Evolutionary conservation across 2,888 invertebrate species (phyloP), one percentile per base, ranked within the genome.

Genomic region (Eulithis testata): DNA sequence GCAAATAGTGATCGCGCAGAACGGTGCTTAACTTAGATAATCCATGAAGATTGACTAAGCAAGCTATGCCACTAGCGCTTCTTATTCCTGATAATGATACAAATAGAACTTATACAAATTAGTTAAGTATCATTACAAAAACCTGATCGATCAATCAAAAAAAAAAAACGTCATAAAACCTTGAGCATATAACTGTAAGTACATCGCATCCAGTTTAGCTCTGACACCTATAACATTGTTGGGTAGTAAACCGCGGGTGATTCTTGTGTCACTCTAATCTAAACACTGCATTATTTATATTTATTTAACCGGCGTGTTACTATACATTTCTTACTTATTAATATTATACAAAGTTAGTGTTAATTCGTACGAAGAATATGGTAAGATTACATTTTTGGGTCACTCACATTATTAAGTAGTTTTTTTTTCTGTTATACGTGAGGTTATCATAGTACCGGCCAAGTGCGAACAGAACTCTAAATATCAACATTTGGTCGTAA

Each of bases 161-260:
- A 67, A 50, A 50, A 55, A 63, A 50, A 56, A 62, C 57, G 45
- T 62, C 62, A 69, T 49, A 51, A 50, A 61, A 65, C 70, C 66
- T 65, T 73, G 71, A 72, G 68, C 52, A 54, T 76, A 70, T 75
- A 74, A 9, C 40, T 40, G 74, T 43, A 50, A 43, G 50, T 61
- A 55, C 49, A 43, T 61, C 11, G 37, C 11, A 40, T 40, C 40
- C 45, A 53, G 52, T 27, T 40, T 58, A n/a, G 21, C 52, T 63
- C 51, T 49, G 47, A 61, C 59, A 57, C 21, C 50, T 47, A 4
- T 45, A n/a, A 61, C 47, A 47, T 36, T 50, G 54, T 58, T 11
- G 14, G 4, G 37, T 11, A 59, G 58, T 51, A 57, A 45, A 50
- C 11, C 50, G 50, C 61, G 59, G 60, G 37, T 47, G 52, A 54